These are phyloP conservation scores for Acanthisitta chloris DNA, from an alignment of 2,113 vertebrate genomes.

Conservation along the genomic window DNA sequence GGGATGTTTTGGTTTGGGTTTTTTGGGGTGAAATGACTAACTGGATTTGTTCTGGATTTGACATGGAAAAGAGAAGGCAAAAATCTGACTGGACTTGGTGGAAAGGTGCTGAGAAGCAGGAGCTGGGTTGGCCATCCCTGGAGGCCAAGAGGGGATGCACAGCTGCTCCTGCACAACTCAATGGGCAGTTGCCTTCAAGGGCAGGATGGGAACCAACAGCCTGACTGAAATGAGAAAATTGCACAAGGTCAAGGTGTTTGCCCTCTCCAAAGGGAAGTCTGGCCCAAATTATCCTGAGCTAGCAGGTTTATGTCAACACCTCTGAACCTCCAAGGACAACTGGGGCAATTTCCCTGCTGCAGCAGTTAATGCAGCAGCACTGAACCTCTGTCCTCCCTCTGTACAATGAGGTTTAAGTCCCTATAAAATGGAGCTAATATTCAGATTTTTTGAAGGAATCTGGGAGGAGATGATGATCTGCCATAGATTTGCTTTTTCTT, in stretches of 20 bases:
- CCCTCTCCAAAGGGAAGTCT: neutral
- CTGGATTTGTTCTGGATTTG: neutral
- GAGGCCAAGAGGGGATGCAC: neutral
- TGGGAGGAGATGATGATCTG: neutral
- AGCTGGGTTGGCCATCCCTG: neutral
- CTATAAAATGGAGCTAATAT: neutral
- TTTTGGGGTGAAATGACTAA: neutral
- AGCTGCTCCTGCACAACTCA: fast-evolving
- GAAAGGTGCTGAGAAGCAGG: neutral
- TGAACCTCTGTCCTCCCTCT: neutral
- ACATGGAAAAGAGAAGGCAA: neutral
- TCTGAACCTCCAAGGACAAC: neutral
- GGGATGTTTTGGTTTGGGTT: neutral
- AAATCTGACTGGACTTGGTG: neutral
- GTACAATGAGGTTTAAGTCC: neutral
- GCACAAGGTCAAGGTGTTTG: neutral
- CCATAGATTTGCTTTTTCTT: neutral
- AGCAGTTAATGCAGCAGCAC: neutral
- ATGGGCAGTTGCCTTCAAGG: fast-evolving
- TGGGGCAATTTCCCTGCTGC: neutral
- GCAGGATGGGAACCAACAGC: neutral
- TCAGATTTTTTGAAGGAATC: neutral
- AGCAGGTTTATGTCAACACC: neutral
- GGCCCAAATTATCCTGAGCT: neutral
- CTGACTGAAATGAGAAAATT: neutral